Evolutionary conservation across 2,797 vertebrate species (phyloP).

Genomic region (Rachycentron canadum): DNA sequence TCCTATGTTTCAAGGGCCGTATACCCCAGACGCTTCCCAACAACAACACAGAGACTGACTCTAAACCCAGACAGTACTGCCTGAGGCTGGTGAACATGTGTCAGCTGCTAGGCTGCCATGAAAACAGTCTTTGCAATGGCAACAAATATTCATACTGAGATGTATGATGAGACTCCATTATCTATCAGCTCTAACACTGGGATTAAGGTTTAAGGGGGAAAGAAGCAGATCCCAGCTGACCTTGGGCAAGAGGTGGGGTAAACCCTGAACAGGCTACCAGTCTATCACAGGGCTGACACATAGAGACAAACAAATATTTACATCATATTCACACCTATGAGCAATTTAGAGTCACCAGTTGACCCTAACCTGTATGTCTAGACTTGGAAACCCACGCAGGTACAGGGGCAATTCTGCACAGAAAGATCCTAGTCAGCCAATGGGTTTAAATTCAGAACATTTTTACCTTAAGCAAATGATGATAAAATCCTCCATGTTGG

Average conservation of each 20-base stretch:
- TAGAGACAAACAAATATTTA: neutral
- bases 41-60: neutral
- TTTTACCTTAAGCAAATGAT: neutral
- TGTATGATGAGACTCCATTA: neutral
- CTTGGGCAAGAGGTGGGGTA: neutral
- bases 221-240: neutral
- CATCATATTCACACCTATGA: neutral
- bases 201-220: neutral
- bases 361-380: neutral
- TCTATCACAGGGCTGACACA: conserved; percentile 3
- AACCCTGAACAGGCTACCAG: neutral
- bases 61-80: neutral
- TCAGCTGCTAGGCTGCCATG: neutral
- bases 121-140: conserved; percentile 6
- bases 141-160: neutral
- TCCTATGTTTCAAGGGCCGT: neutral
- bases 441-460: neutral
- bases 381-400: neutral
- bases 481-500: neutral
- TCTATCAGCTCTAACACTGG: neutral
- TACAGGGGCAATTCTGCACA: neutral
- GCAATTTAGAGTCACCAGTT: neutral
- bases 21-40: conserved; percentile 5
- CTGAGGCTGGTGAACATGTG: neutral
- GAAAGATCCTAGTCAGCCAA: neutral